phyloP scores from a whole-genome alignment of 1,140 invertebrate species.

The Calycopis cecrops region DNA sequence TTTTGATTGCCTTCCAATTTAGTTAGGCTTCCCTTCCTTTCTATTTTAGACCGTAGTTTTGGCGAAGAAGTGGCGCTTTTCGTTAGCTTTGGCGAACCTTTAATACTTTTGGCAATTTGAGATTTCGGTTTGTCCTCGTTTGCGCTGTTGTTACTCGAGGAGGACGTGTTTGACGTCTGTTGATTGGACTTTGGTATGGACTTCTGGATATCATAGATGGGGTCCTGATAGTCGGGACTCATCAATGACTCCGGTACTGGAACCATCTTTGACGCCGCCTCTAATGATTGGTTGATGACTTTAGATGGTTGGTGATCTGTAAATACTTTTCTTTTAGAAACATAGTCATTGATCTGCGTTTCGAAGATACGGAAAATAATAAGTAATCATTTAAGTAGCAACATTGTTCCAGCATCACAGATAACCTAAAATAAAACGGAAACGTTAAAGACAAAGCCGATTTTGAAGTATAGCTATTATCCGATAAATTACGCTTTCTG shows the following conservation, averaged over 20 bases:
- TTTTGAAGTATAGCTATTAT: too few relatives aligned
- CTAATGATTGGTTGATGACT: constrained; percentile 79
- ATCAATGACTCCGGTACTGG: constrained; percentile 90
- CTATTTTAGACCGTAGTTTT: constrained; percentile 61
- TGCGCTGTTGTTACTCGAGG: constrained; percentile 53
- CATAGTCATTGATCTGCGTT: too few relatives aligned
- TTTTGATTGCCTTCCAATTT: constrained; percentile 76
- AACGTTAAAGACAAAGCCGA: too few relatives aligned
- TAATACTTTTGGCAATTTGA: constrained; percentile 32
- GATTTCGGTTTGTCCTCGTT: constrained; percentile 46
- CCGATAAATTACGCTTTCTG: too few relatives aligned
- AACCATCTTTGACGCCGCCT: constrained; percentile 88
- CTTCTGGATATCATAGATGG: constrained; percentile 63
- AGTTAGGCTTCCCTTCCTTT: constrained; percentile 59
- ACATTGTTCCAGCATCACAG: too few relatives aligned
- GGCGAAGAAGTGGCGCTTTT: constrained; percentile 72
- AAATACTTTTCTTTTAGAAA: neutral
- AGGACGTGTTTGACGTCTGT: constrained; percentile 44
- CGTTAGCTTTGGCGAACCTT: constrained; percentile 68
- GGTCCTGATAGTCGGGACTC: constrained; percentile 84
- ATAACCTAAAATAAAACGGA: too few relatives aligned
- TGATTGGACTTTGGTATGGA: constrained; percentile 46
- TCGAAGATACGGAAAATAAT: too few relatives aligned
- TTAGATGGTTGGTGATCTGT: constrained; percentile 35
- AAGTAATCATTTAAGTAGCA: too few relatives aligned